Conservation (phyloP, 1,140 invertebrate species). For the Vanessa tameamea region DNA sequence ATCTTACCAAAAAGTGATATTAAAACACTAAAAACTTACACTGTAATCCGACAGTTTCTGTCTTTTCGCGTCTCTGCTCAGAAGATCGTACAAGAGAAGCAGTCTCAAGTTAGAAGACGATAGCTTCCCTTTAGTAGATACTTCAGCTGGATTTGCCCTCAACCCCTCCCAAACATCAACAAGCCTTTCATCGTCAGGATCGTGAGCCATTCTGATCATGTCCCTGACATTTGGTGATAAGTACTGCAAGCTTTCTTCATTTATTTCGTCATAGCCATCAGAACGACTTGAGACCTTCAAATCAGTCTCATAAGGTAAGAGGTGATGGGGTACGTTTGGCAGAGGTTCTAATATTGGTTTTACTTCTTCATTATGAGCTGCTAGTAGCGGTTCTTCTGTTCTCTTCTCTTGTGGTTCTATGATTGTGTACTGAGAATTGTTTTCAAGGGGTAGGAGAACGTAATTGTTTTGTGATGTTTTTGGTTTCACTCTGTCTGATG, state of each 20-base stretch:
- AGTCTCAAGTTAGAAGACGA: conserved; percentile 72
- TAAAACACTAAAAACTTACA: conserved; percentile 60
- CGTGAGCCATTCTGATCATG: conserved; percentile 67
- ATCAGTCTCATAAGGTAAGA: conserved; percentile 53
- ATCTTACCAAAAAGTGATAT: too few species aligned
- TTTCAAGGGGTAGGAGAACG: conserved; percentile 52
- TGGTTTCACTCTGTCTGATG: conserved; percentile 48
- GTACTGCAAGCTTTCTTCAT: conserved; percentile 75
- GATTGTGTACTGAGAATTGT: conserved; percentile 60
- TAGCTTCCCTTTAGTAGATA: conserved; percentile 53
- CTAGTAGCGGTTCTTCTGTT: conserved; percentile 57
- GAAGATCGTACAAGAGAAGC: conserved; percentile 80
- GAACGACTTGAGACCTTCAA: conserved; percentile 57
- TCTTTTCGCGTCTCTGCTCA: conserved; percentile 82
- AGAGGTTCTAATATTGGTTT: conserved; percentile 66
- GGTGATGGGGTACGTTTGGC: conserved; percentile 51
- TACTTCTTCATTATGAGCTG: conserved; percentile 64
- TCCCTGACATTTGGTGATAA: conserved; percentile 70
- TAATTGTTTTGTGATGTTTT: conserved; percentile 47
- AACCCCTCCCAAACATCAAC: conserved; percentile 64
- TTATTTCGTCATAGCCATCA: conserved; percentile 54
- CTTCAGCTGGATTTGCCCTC: conserved; percentile 45
- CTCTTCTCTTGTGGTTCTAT: conserved; percentile 56
- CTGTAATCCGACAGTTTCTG: conserved; percentile 79
- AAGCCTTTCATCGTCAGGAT: conserved; percentile 64